A percentile compares a stretch with the other conserved stretches of the same genome.
phyloP scores from a whole-genome alignment of 2,888 invertebrate genomes.

The Congeria kusceri region DNA sequence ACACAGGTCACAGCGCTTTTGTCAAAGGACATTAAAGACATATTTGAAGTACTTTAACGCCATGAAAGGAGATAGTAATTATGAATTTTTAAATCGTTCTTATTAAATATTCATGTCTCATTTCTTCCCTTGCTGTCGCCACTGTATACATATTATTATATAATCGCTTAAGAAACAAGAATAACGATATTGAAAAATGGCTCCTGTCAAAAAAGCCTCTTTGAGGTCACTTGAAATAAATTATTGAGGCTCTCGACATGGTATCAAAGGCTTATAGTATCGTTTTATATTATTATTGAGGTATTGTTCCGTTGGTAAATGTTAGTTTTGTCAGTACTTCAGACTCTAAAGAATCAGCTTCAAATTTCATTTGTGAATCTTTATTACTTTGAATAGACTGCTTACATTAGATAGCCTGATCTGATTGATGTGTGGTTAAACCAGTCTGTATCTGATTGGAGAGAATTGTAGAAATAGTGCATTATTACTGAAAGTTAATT shows the following conservation, averaged over 20 bases:
- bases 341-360: background rate
- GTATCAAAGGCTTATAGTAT: background rate
- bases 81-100: background rate
- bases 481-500: too few species aligned
- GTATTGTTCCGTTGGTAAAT: background rate
- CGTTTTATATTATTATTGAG: constrained; percentile 1
- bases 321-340: constrained; percentile 1
- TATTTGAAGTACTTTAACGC: background rate
- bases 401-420: background rate
- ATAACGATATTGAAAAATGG: constrained; percentile 5
- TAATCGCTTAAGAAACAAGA: background rate
- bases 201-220: background rate
- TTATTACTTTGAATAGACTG: background rate
- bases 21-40: background rate
- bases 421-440: too few species aligned
- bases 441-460: too few species aligned
- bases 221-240: constrained; percentile 7
- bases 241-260: background rate
- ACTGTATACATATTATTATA: background rate
- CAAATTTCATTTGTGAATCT: background rate
- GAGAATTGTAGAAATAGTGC: too few species aligned
- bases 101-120: background rate
- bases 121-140: background rate
- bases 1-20: background rate
- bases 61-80: background rate